Base-by-base conservation (phyloP, 1,140 invertebrate genomes). In the Venturia canescens region DNA sequence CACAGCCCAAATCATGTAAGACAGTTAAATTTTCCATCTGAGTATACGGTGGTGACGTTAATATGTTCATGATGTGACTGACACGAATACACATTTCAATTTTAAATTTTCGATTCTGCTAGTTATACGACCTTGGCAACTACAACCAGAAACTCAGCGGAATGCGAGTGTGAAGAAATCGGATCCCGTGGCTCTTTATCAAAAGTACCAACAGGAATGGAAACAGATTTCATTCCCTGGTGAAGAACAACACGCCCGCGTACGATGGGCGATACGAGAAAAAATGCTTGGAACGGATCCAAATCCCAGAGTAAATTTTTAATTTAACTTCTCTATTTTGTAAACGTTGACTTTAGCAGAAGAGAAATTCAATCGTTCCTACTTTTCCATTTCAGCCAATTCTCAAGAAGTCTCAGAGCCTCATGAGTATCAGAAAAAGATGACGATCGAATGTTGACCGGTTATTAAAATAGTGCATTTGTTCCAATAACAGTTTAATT, bases 161-260 rank as follows among this genome's bases (percentile, higher is more conserved):
- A 63, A 67, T 60, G 77, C 84, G 60, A 77, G 67, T 15, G 78
- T 84, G 44, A 86, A 87, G 72, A 94, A 94, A 92, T 93, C 91
- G 83, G 95, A 96, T 88, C 95, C 96, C 66, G 96, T 96, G 3
- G 91, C 93, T 15, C 88, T 96, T 13, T 97, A 96, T 87, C 95
- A 96, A 71, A 94, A 95, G 81, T 97, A 96, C 86, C 93, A 95
- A 86, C 91, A 93, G 57, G 91, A 94, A 83, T 97, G 96, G 96
- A 93, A 93, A n/a, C 93, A 94, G 85, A 93, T 95, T 66, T 93
- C 94, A 87, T 92, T 96, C 44, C 96, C 95, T 5, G 95, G 95
- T 27, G 94, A 95, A 89, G 93, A 94, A 82, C 90, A 92, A 57
- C 93, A 93, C 80, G 86, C 92, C 0, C 93, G 94, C 69, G 82